Conservation (phyloP, 2,113 vertebrate genomes). For the Psettodes erumei region DNA sequence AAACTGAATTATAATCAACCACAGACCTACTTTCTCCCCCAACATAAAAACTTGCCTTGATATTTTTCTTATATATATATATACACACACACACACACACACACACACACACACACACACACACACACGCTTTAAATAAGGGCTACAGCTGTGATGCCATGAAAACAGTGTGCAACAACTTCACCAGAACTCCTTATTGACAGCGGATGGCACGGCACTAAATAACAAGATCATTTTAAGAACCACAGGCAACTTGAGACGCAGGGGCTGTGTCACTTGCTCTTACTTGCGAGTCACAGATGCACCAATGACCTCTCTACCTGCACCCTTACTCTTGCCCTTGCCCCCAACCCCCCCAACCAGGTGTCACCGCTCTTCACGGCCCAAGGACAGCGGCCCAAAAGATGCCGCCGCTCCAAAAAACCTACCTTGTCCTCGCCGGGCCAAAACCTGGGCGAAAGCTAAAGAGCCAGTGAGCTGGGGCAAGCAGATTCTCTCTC, state of each 20-base stretch:
- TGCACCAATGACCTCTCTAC: constrained; percentile 54
- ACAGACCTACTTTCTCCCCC: neutral
- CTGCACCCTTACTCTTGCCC: constrained; percentile 18
- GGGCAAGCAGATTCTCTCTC: constrained; percentile 75
- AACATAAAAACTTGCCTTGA: neutral
- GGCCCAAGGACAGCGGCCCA: constrained; percentile 23
- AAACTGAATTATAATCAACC: constrained; percentile 3
- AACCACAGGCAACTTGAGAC: constrained; percentile 57
- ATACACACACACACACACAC: too few species aligned
- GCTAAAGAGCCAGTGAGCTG: constrained; percentile 64
- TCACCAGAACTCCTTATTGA: neutral
- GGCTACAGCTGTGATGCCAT: neutral
- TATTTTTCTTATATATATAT: neutral
- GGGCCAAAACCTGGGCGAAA: constrained; percentile 73
- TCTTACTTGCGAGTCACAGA: constrained; percentile 33
- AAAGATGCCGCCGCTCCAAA: neutral
- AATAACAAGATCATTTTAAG: constrained; percentile 55
- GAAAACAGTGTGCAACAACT: neutral
- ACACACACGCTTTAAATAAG: too few species aligned
- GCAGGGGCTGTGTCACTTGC: constrained; percentile 30
- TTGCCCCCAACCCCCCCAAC: neutral
- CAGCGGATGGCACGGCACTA: constrained; percentile 12
- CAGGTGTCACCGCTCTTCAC: constrained; percentile 33
- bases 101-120: too few species aligned
- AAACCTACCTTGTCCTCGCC: constrained; percentile 79